phyloP scores from a whole-genome alignment of 2,888 invertebrate species.

The Xanthorhoe designata region DNA sequence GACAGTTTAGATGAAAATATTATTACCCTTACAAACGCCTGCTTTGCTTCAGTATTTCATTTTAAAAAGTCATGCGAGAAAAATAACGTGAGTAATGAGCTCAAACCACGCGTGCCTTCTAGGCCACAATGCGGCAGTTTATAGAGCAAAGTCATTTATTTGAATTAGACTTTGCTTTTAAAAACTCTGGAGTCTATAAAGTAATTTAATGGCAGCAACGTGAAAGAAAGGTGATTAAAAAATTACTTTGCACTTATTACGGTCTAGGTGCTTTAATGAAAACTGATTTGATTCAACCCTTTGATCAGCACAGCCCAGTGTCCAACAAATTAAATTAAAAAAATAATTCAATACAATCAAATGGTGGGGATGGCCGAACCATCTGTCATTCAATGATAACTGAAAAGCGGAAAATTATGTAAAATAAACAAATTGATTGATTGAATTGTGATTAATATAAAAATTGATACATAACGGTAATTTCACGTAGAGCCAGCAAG shows the following conservation, averaged over 20 bases:
- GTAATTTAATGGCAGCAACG: neutral
- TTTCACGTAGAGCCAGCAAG: neutral
- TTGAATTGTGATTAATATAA: neutral
- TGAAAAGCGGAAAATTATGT: neutral
- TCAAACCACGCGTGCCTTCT: conserved; percentile 8
- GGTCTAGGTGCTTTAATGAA: neutral
- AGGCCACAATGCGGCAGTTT: conserved; percentile 3
- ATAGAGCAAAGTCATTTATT: neutral
- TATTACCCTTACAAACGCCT: conserved; percentile 3
- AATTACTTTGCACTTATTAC: neutral
- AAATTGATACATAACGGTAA: too few relatives aligned
- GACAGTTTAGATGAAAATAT: conserved; percentile 1
- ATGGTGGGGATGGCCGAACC: neutral
- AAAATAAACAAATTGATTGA: conserved; percentile 1
- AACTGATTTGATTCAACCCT: neutral
- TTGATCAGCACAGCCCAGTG: neutral
- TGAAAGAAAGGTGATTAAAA: neutral
- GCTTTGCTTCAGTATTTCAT: conserved; percentile 10
- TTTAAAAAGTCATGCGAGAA: conserved; percentile 9
- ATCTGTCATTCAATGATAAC: neutral
- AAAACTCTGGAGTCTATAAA: neutral
- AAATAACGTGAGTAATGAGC: conserved; percentile 14
- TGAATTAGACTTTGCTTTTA: conserved; percentile 8
- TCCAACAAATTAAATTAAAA: neutral
- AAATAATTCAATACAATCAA: neutral